Conservation (phyloP, 1,140 invertebrate species). For the Drosophila bifasciata region DNA sequence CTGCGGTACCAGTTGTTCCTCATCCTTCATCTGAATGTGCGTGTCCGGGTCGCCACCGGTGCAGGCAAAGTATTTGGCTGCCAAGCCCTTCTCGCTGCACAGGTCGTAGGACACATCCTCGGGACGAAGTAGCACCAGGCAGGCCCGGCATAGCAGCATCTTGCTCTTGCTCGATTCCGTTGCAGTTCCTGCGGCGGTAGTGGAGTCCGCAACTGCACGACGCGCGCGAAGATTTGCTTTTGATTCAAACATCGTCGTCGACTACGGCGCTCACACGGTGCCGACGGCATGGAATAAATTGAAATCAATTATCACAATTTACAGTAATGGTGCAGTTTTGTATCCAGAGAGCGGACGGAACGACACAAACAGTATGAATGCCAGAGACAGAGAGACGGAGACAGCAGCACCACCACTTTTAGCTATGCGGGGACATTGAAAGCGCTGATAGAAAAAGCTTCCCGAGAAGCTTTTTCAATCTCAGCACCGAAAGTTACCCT, state of each 20-base stretch:
- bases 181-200: not conserved
- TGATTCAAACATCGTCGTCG: conserved; percentile 48
- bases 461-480: conserved; percentile 22
- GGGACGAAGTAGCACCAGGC: conserved; percentile 51
- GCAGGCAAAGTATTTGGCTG: conserved; percentile 54
- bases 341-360: conserved; percentile 16
- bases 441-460: conserved; percentile 44
- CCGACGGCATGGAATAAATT: conserved; percentile 43
- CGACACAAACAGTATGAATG: conserved; percentile 3
- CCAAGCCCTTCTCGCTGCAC: conserved; percentile 53
- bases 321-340: conserved; percentile 25
- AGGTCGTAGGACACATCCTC: conserved; percentile 51
- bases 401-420: conserved; percentile 29
- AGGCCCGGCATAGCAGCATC: conserved; percentile 64
- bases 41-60: conserved; percentile 24
- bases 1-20: conserved; percentile 14
- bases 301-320: conserved; percentile 59
- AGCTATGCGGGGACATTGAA: conserved; percentile 64
- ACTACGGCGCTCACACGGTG: not conserved
- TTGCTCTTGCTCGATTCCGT: conserved; percentile 24
- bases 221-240: conserved; percentile 34
- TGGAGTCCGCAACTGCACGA: conserved; percentile 50
- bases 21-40: not conserved
- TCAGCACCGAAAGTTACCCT: no score
- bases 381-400: conserved; percentile 7